Conservation (phyloP, 2,113 vertebrate genomes). For the Psettodes erumei region DNA sequence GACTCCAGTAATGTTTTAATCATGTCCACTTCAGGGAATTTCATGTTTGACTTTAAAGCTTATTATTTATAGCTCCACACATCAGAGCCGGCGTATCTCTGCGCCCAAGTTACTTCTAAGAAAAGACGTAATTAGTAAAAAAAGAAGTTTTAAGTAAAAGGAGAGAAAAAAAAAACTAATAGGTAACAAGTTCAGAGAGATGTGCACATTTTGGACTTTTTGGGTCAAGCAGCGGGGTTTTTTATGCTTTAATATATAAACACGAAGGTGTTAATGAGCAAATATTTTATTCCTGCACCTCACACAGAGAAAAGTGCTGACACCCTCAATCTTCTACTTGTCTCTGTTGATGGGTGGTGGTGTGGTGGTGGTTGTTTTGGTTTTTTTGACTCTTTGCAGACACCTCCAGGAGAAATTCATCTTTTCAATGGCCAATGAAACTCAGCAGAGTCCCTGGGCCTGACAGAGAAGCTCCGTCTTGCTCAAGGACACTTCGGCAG, state of each 20-base stretch:
- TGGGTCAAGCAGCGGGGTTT: neutral
- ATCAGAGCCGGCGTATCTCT: conserved; percentile 8
- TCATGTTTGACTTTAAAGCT: conserved; percentile 8
- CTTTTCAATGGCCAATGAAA: conserved; percentile 30
- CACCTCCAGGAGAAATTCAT: neutral
- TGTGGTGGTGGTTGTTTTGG: no score
- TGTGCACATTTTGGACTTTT: neutral
- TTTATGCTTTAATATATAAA: conserved; percentile 15
- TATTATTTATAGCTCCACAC: conserved; percentile 34
- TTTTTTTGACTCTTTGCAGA: conserved; percentile 20
- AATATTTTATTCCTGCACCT: neutral
- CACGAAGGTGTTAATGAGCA: neutral
- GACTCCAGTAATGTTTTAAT: conserved; percentile 49
- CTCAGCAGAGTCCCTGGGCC: conserved; percentile 19
- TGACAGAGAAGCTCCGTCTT: neutral
- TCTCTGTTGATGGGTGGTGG: neutral
- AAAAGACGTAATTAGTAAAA: neutral
- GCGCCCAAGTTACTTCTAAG: conserved; percentile 4
- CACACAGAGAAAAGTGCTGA: conserved; percentile 7
- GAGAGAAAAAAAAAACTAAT: neutral
- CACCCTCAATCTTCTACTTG: conserved; percentile 20
- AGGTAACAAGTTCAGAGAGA: conserved; percentile 9
- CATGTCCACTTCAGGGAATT: conserved; percentile 37
- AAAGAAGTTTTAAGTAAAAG: neutral
- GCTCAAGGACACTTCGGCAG: conserved; percentile 38